These are phyloP conservation scores for Thecophora atra DNA, from an alignment of 2,888 invertebrate species.

Conservation along the genomic window DNA sequence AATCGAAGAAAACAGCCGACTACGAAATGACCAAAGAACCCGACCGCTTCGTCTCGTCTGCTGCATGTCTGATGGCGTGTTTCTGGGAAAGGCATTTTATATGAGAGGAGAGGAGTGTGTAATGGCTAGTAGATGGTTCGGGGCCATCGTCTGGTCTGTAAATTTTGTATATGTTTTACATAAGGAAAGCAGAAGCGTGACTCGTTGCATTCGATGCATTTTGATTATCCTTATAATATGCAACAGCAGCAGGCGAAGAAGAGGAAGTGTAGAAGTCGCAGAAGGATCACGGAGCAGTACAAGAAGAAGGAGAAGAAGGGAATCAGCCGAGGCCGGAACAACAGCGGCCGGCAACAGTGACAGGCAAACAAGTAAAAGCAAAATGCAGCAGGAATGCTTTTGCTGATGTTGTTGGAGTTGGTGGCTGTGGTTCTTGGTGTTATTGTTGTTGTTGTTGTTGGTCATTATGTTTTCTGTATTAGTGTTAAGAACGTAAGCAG, in stretches of 20 bases:
- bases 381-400: neutral
- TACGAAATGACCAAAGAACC: neutral
- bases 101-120: neutral
- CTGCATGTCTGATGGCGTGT: neutral
- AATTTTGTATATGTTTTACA: neutral
- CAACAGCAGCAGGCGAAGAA: slow-evolving; percentile 1
- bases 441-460: too few species aligned
- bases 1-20: slow-evolving; percentile 6
- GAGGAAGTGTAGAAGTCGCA: neutral
- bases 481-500: too few species aligned
- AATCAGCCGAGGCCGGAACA: neutral
- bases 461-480: too few species aligned
- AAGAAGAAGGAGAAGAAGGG: too few species aligned
- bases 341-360: neutral
- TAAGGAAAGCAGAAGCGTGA: slow-evolving; percentile 18
- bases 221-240: slow-evolving; percentile 25
- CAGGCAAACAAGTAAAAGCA: neutral
- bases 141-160: neutral
- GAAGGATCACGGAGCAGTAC: neutral
- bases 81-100: neutral
- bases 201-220: slow-evolving; percentile 27
- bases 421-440: neutral
- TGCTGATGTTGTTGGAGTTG: neutral
- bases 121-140: neutral
- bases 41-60: neutral